Evolutionary conservation across 2,888 invertebrate genomes (phyloP), one percentile per base, ranked within the genome.

Genomic region (Apodemia mormo): DNA sequence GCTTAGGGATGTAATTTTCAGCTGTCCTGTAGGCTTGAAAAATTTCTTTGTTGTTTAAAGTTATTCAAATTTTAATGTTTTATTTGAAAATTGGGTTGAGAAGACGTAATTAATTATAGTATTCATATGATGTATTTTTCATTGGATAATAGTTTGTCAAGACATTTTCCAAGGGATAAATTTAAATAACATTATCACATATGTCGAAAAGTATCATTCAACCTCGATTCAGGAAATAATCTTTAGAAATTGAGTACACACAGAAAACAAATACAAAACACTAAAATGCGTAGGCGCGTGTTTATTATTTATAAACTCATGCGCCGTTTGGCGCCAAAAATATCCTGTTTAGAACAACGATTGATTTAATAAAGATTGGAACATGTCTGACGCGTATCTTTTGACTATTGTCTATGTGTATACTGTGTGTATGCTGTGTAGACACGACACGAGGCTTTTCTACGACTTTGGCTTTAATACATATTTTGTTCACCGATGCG

Each of bases 301-400:
- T n/a, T n/a, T n/a, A n/a, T n/a, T n/a, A n/a, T 74, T 74, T 76
- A 73, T 75, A 75, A 73, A 75, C 73, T 64, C 71, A 49, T 73
- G 73, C 73, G 73, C 70, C 67, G 6, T 58, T 58, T 58, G 65
- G 45, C 61, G 56, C 68, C 56, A 33, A 45, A 69, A 70, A 71
- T 68, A 65, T 52, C 65, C 68, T 65, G 29, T 49, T 58, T 64
- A 4, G 8, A 40, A 4, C 58, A 40, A 4, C 58, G 37, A 10
- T 67, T 67, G 67, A 68, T 58, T 9, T 58, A 58, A 30, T 58
- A 9, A 30, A 49, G 12, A 58, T 58, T 33, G 58, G 30, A 58
- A 33, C 58, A 58, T 12, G 10, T 58, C 58, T 58, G 58, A 30
- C 14, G 52, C 8, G 52, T 52, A n/a, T 52, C 52, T 52, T 0